phyloP scores from a whole-genome alignment of 2,797 vertebrate species.

The Danio choprae region DNA sequence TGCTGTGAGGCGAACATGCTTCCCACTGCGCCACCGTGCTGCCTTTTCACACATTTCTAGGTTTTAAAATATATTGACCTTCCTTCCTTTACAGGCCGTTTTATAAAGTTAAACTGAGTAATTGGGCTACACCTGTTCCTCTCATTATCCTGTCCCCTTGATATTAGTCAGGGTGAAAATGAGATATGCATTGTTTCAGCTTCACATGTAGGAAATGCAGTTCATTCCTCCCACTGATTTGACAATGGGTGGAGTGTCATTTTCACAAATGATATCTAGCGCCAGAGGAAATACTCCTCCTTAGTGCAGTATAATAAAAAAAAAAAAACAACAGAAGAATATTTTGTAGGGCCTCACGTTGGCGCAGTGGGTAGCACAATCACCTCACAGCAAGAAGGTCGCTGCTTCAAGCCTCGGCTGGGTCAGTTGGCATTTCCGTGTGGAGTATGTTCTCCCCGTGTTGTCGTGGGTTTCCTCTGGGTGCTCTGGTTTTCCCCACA shows the following conservation, averaged over 20 bases:
- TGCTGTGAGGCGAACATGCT: too few species aligned
- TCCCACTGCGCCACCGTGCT: too few species aligned
- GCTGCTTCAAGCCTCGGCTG: too few species aligned
- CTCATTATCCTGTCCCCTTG: constrained; percentile 50
- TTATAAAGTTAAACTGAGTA: constrained; percentile 61
- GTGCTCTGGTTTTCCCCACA: too few species aligned
- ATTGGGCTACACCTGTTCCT: constrained; percentile 61
- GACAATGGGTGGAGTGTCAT: constrained; percentile 46
- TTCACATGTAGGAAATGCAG: constrained; percentile 47
- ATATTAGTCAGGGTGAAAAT: constrained; percentile 44
- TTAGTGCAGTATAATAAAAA: constrained; percentile 22
- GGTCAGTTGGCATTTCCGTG: too few species aligned
- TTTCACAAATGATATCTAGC: constrained; percentile 41
- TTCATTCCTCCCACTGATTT: constrained; percentile 40
- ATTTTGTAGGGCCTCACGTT: too few species aligned
- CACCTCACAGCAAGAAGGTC: too few species aligned
- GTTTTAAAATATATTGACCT: constrained; percentile 53
- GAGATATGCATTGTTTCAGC: constrained; percentile 41
- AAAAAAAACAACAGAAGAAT: too few species aligned
- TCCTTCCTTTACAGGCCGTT: constrained; percentile 52
- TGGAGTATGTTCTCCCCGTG: too few species aligned
- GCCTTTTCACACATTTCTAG: constrained; percentile 41
- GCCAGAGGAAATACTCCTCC: constrained; percentile 38
- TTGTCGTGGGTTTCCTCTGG: too few species aligned
- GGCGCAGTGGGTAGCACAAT: too few species aligned